phyloP scores from a whole-genome alignment of 2,797 vertebrate genomes.

The Enteromius mattozi region DNA sequence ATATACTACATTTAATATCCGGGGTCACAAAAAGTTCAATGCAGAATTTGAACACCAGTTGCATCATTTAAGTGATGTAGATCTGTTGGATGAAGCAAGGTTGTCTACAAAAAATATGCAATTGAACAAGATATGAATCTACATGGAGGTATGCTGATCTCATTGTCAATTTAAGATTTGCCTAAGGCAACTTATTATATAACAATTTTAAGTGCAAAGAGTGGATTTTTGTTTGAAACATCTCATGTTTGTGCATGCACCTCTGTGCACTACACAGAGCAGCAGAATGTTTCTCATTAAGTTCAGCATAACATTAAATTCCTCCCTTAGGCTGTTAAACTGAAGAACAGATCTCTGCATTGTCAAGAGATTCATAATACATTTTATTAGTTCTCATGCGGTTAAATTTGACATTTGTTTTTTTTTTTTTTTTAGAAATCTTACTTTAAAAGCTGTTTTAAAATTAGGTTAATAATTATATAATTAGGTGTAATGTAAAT shows the following conservation, averaged over 20 bases:
- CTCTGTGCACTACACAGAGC: neutral
- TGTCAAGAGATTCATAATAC: neutral
- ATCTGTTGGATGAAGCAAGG: neutral
- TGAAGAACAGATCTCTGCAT: neutral
- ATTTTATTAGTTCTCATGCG: neutral
- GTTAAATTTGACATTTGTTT: neutral
- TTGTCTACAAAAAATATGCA: neutral
- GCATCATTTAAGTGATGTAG: neutral
- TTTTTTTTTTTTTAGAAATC: neutral
- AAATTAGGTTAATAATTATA: neutral
- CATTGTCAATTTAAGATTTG: neutral
- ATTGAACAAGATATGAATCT: neutral
- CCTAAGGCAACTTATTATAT: neutral
- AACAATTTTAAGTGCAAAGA: neutral
- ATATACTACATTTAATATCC: neutral
- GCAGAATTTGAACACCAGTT: neutral
- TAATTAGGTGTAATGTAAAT: neutral
- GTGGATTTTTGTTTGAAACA: neutral
- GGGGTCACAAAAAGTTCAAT: neutral
- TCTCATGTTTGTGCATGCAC: slow-evolving; percentile 9
- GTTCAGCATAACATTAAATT: neutral
- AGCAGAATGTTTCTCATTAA: neutral
- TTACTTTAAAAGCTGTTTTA: neutral
- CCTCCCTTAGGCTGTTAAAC: slow-evolving; percentile 14
- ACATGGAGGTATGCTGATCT: neutral